Evolutionary conservation across 2,888 invertebrate genomes (phyloP).

Genomic region (Lasiommata megera): DNA sequence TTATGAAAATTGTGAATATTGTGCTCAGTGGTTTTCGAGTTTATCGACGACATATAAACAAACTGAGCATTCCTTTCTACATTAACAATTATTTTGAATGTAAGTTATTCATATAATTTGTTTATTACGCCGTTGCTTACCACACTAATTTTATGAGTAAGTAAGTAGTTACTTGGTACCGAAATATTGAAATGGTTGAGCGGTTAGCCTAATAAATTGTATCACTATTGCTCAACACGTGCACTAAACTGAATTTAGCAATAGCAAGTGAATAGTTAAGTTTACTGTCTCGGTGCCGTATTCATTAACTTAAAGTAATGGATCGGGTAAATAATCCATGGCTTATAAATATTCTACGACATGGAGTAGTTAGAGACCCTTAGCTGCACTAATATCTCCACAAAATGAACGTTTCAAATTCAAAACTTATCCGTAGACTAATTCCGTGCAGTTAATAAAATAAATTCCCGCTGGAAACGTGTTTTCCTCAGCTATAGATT

Average conservation of each 20-base stretch:
- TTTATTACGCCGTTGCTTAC: too few species aligned
- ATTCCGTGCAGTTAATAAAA: too few species aligned
- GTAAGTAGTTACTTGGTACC: slow-evolving; percentile 7
- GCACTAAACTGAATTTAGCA: slow-evolving; percentile 12
- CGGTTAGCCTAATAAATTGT: slow-evolving; percentile 19
- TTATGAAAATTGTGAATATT: too few species aligned
- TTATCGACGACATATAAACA: too few species aligned
- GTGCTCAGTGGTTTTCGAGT: too few species aligned
- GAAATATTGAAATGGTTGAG: slow-evolving; percentile 21
- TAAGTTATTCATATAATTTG: too few species aligned
- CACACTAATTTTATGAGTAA: too few species aligned
- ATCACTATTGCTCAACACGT: slow-evolving; percentile 16
- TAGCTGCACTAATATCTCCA: not conserved
- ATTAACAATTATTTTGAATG: too few species aligned
- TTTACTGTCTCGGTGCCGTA: slow-evolving; percentile 23
- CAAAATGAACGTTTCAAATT: not conserved
- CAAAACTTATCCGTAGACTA: too few species aligned
- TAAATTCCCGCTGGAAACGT: too few species aligned
- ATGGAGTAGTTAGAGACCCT: not conserved
- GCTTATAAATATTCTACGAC: slow-evolving; percentile 5
- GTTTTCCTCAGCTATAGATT: too few species aligned
- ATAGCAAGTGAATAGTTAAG: slow-evolving; percentile 17
- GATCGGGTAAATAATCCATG: not conserved
- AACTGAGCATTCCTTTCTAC: too few species aligned
- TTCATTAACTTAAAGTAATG: slow-evolving; percentile 14